Base-by-base conservation (phyloP, 37 sponge, comb jelly and placozoan genomes). In the Crambe crambe region DNA sequence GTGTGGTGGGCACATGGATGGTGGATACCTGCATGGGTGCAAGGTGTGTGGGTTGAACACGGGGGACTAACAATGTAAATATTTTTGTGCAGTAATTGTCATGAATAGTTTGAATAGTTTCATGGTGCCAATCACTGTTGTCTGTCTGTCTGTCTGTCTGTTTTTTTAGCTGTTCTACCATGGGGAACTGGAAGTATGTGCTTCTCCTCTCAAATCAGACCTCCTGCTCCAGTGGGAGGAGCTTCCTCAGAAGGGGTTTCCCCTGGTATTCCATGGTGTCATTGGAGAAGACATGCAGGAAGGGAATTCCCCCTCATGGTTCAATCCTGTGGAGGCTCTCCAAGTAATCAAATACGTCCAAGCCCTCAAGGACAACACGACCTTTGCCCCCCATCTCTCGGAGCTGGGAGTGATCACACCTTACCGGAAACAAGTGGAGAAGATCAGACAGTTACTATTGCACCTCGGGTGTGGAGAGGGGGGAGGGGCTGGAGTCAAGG, bases 351-450 rank as follows among this genome's bases (percentile, higher is more conserved):
- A 72, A 36, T 80, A 85, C 64, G 56, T 76, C n/a, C 80, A 84
- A 68, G 36, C 68, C 17, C 70, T 89, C 58, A 63, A 76, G 56
- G 74, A 75, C 51, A 70, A 78, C 38, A 41, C 56, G 27, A 59
- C 74, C n/a, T 70, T 71, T 42, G 68, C 83, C 6, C 62, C 83
- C 4, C 30, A 23, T 2, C 30, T 56, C 0, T 68, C 70, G 35
- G 88, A 92, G 1, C 58, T 93, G 34, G 94, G 87, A 0, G 76
- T 93, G 62, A 80, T 93, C 22, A 79, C 94, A 0, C 94, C 94
- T 17, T 93, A 93, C 74, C 38, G 84, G 3, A 93, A 93, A 56
- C 94, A 93, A 67, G 87, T 85, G 36, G 88, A 93, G 51, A 93
- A 89, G 51, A 81, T 84, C 26, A 56, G 89, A 4, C 67, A 51